Base-by-base conservation (phyloP, 2,888 invertebrate genomes). In the Noctua fimbriata region DNA sequence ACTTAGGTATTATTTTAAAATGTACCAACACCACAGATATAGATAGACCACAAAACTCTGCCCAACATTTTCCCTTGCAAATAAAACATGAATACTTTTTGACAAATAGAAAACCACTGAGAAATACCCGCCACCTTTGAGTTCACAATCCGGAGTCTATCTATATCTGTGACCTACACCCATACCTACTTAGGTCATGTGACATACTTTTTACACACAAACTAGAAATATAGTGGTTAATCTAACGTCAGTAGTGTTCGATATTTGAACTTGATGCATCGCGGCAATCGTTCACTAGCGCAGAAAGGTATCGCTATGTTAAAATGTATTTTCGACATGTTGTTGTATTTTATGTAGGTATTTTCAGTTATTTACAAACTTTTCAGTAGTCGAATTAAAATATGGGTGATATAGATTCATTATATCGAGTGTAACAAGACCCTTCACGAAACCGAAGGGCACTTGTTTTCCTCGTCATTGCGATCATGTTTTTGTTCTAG, bases 251-350 rank as follows among this genome's bases (percentile, higher is more conserved):
- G 72, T 28, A 28, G 69, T 84, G 65, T 44, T 49, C 24, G 87
- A 69, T 75, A 84, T 83, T 75, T 69, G 75, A 79, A 75, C 84
- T 66, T 78, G 87, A 84, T 79, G 72, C 73, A 84, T 84, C 12
- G 84, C 49, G 12, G 1, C 32, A 16, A 84, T 84, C 79, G 41
- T 58, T 84, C 69, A 87, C 75, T 52, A 21, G 5, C 41, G 60
- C 65, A 60, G n/a, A 55, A 47, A 49, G 6, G 10, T 67, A 66
- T 66, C 52, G 44, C 44, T 14, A 28, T 28, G 36, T 32, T 47
- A 63, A 71, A 69, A 44, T 69, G 18, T 36, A 70, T 47, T 60
- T 41, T 58, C 41, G 10, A 32, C 24, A 70, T 32, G 47, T 28
- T 65, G 18, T 28, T 41, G 5, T n/a, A 55, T 24, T 69, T 44